phyloP scores from a whole-genome alignment of 2,888 invertebrate genomes.

The Theristus sp. region DNA sequence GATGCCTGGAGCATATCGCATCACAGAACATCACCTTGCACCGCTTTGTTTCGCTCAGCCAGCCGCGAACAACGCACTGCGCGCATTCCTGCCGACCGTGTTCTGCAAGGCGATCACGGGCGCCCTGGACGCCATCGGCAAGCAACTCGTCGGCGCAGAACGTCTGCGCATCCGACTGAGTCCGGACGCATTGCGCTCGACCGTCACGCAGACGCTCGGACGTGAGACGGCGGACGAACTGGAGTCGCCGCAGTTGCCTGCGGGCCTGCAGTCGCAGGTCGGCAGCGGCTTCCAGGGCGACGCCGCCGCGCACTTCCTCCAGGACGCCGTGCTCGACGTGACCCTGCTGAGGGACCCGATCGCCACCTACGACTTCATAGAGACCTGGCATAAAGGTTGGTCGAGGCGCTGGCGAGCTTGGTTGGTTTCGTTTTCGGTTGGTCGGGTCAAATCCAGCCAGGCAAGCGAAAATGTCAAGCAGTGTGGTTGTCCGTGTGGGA shows the following conservation, averaged over 20 bases:
- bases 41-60: no score
- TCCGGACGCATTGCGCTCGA: neutral
- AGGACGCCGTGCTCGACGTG: neutral
- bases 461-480: neutral
- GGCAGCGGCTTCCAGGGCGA: no score
- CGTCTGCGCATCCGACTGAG: neutral
- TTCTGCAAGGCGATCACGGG: neutral
- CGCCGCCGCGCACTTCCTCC: neutral
- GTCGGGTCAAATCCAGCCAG: neutral
- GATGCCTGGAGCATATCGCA: no score
- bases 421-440: neutral
- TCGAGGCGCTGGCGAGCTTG: no score
- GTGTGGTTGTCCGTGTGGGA: neutral
- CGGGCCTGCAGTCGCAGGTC: no score
- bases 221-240: no score
- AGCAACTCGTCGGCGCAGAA: neutral
- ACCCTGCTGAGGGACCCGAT: neutral
- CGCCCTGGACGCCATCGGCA: neutral
- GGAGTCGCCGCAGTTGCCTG: no score
- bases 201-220: no score
- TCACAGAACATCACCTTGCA: no score
- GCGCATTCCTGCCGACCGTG: neutral
- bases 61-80: neutral
- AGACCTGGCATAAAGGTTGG: neutral
- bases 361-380: neutral